Conservation (phyloP, 2,797 vertebrate species). For the Acipenser ruthenus region DNA sequence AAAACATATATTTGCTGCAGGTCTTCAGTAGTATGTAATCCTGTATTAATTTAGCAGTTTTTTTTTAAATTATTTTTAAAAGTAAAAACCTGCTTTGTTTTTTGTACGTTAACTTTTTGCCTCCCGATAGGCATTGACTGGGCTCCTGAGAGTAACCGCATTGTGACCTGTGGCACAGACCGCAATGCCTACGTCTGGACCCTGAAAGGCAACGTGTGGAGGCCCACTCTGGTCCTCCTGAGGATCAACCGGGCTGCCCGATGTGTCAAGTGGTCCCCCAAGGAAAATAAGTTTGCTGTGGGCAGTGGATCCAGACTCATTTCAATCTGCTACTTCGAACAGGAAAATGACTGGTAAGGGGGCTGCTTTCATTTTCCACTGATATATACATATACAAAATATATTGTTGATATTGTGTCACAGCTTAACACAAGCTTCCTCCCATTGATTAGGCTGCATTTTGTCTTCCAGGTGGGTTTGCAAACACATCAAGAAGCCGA, state of each 20-base stretch:
- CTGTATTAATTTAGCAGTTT: no score
- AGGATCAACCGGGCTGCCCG: conserved; percentile 64
- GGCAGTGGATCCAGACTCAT: conserved; percentile 66
- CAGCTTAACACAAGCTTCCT: no score
- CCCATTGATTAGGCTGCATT: no score
- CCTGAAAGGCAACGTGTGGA: conserved; percentile 56
- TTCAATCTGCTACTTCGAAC: conserved; percentile 70
- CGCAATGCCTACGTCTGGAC: conserved; percentile 70
- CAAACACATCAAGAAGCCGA: conserved; percentile 73
- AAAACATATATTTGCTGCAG: no score
- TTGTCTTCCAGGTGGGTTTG: conserved; percentile 60
- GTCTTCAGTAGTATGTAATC: no score
- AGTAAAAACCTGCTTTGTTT: no score
- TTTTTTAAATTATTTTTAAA: no score
- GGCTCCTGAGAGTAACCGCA: conserved; percentile 66
- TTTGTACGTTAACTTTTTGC: no score
- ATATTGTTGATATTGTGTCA: no score
- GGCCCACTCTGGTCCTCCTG: conserved; percentile 65
- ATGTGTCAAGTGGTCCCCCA: conserved; percentile 67
- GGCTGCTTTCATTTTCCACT: no score
- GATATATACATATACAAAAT: no score
- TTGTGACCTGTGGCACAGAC: conserved; percentile 65
- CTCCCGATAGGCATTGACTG: conserved; percentile 58
- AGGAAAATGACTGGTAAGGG: conserved; percentile 64
- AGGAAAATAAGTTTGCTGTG: conserved; percentile 67